Evolutionary conservation across 2,113 vertebrate species (phyloP), one percentile per base, ranked within the genome.

Genomic region (Pedionomus torquatus): DNA sequence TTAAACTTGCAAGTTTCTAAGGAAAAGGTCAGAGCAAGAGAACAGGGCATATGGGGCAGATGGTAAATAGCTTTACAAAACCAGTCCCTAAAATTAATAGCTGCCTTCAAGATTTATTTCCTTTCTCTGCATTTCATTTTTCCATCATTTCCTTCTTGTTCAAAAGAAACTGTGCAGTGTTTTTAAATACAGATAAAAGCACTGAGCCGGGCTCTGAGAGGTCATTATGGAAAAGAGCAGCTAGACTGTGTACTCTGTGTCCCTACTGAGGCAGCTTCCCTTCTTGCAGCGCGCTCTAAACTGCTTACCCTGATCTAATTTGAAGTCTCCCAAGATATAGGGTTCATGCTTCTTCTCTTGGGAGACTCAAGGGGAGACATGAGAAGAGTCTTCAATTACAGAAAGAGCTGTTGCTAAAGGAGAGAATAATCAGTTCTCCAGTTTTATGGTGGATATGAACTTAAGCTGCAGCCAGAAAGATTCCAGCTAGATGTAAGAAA

Each of bases 31-130:
- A 63, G 52, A 82, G 35, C 0, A 1, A 81, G 68, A 77, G 78
- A 87, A 71, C 2, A 39, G 33, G 61, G 49, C 23, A 94, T 91
- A 91, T 4, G 65, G 66, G 83, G 77, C 94, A 93, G 77, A 94
- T 92, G 94, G 94, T 70, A 96, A 96, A 95, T 51, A 90, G 71
- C 84, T 95, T 88, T 85, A 93, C 64, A 86, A 83, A 97, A 64
- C 25, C 76, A 78, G 95, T 46, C 55, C 55, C 81, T 94, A 89
- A 91, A 93, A 95, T 94, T 91, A 92, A 93, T 90, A 95, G 71
- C 64, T 0, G 0, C 46, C 75, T 91, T 97, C 65, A 72, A 91
- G 82, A 95, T 94, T 93, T 96, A 92, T 87, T 91, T 97, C 84
- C 78, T 83, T 86, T 82, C 76, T 83, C 92, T 83, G 63, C 64